Conservation (phyloP, 2,888 invertebrate genomes). For the Dynastes hyllus region DNA sequence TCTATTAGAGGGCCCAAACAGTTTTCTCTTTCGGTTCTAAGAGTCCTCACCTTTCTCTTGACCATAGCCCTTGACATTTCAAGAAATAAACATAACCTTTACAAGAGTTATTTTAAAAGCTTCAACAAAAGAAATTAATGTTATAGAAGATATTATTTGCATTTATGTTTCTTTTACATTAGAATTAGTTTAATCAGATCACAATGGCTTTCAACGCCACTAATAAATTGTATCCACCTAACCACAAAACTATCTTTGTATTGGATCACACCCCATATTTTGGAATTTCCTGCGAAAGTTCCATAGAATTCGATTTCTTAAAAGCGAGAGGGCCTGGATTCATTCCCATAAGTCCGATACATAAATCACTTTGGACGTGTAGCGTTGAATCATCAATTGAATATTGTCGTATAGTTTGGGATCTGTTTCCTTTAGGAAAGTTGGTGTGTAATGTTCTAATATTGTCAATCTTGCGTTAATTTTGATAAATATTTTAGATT, state of each 20-base stretch:
- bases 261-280: constrained; percentile 96
- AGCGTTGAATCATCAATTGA: constrained; percentile 96
- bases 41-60: too few relatives aligned
- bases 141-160: too few relatives aligned
- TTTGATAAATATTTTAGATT: constrained; percentile 74
- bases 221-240: constrained; percentile 79
- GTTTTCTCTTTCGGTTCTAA: too few relatives aligned
- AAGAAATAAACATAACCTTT: constrained; percentile 5
- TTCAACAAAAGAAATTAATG: not conserved
- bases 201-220: constrained; percentile 45
- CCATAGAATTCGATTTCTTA: constrained; percentile 87
- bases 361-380: constrained; percentile 97
- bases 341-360: constrained; percentile 87
- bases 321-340: constrained; percentile 81
- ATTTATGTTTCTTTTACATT: too few relatives aligned
- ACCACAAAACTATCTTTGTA: constrained; percentile 97
- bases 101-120: not conserved
- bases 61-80: too few relatives aligned
- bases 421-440: constrained; percentile 94
- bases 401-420: constrained; percentile 97
- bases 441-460: constrained; percentile 75
- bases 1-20: too few relatives aligned
- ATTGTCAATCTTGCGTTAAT: constrained; percentile 15
- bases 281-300: constrained; percentile 86
- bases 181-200: not conserved